Conservation (phyloP, 2,113 vertebrate genomes). For the Aldabrachelys gigantea region DNA sequence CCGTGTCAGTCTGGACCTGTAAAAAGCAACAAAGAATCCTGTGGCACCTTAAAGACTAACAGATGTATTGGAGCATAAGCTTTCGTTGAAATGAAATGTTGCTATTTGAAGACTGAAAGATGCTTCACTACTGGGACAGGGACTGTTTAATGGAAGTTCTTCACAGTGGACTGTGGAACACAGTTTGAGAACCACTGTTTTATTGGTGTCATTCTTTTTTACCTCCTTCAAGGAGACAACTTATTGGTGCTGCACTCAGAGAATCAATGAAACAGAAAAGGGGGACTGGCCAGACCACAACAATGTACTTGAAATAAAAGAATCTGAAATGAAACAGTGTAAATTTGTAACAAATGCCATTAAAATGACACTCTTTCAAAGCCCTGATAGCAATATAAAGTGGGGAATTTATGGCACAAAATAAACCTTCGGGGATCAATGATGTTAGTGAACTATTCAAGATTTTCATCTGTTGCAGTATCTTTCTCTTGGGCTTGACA, state of each 20-base stretch:
- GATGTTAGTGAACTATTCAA: neutral
- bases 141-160: neutral
- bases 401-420: neutral
- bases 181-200: neutral
- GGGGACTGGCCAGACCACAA: neutral
- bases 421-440: neutral
- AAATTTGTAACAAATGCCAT: neutral
- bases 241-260: neutral
- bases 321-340: neutral
- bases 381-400: neutral
- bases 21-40: too few relatives aligned
- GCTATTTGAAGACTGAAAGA: neutral
- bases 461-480: neutral
- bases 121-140: neutral
- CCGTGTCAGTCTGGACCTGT: too few relatives aligned
- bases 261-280: neutral
- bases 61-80: too few relatives aligned
- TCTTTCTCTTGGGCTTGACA: neutral
- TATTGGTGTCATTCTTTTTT: neutral
- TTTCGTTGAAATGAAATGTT: neutral
- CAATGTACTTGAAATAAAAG: neutral
- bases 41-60: too few relatives aligned
- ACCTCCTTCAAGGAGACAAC: neutral
- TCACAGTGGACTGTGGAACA: neutral
- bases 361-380: neutral